These are phyloP conservation scores for Paralinhomoeus sp. DNA, from an alignment of 2,888 invertebrate species.

Conservation along the genomic window DNA sequence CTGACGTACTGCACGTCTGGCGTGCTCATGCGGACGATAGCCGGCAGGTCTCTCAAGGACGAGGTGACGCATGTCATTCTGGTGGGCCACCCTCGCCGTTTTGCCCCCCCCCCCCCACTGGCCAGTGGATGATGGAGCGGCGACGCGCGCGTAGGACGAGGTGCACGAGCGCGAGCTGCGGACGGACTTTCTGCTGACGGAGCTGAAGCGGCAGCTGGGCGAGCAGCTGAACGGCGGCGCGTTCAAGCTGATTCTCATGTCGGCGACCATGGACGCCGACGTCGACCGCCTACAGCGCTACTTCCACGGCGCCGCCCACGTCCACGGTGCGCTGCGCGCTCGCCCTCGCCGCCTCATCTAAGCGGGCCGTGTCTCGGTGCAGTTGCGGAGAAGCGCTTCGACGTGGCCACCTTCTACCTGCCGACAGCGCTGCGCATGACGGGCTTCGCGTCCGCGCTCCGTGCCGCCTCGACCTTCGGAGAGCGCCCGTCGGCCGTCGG, in stretches of 20 bases:
- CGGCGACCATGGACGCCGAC: slow-evolving; percentile 56
- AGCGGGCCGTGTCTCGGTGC: background rate
- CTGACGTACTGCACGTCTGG: slow-evolving; percentile 78
- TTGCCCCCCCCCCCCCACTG: no score
- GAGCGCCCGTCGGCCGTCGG: background rate
- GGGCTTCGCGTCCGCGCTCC: no score
- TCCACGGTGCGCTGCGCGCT: slow-evolving; percentile 33
- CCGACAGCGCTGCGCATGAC: slow-evolving; percentile 17
- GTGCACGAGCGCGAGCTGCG: slow-evolving; percentile 80
- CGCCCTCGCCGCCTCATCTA: background rate
- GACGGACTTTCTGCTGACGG: slow-evolving; percentile 70
- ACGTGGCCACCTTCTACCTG: slow-evolving; percentile 15
- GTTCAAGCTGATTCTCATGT: slow-evolving; percentile 61
- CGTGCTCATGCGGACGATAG: slow-evolving; percentile 59
- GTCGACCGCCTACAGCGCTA: slow-evolving; percentile 55
- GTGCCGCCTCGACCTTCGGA: slow-evolving; percentile 6
- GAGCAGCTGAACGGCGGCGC: background rate
- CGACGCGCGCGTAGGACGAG: slow-evolving; percentile 49
- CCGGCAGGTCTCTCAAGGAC: slow-evolving; percentile 46
- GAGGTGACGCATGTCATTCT: slow-evolving; percentile 50
- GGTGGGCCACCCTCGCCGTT: no score
- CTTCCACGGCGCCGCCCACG: slow-evolving; percentile 53
- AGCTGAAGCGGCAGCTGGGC: slow-evolving; percentile 30
- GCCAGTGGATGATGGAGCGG: no score
- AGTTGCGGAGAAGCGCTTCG: slow-evolving; percentile 16